phyloP scores from a whole-genome alignment of 2,888 invertebrate species.

The Orthosia incerta region DNA sequence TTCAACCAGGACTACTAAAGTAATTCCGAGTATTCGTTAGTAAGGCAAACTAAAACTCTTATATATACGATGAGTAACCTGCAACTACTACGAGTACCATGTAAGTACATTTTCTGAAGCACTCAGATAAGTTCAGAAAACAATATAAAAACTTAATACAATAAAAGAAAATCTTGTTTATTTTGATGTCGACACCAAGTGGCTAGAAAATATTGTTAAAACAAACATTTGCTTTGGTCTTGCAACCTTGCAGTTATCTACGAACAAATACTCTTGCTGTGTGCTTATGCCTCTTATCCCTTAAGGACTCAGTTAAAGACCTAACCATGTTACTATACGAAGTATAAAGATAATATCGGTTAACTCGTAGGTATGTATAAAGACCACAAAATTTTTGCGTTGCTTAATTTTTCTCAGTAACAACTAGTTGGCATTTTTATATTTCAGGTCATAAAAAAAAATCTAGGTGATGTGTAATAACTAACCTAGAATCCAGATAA shows the following conservation, averaged over 20 bases:
- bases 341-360: neutral
- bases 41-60: constrained; percentile 11
- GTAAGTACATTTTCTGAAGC: constrained; percentile 33
- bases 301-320: constrained; percentile 55
- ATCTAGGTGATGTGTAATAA: constrained; percentile 41
- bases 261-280: constrained; percentile 61
- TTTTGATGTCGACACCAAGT: constrained; percentile 89
- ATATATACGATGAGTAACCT: constrained; percentile 19
- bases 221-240: constrained; percentile 83
- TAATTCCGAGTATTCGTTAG: constrained; percentile 3
- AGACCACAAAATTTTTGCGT: neutral
- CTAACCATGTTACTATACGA: constrained; percentile 25
- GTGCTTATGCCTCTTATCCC: constrained; percentile 57
- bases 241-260: constrained; percentile 68
- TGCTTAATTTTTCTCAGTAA: constrained; percentile 3
- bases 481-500: constrained; percentile 43
- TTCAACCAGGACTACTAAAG: constrained; percentile 9
- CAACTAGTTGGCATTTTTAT: constrained; percentile 9
- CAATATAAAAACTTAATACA: constrained; percentile 67
- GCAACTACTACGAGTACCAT: constrained; percentile 11
- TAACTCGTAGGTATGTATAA: neutral
- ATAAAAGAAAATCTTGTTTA: constrained; percentile 81
- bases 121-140: constrained; percentile 64
- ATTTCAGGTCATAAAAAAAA: constrained; percentile 7
- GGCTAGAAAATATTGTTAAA: constrained; percentile 87